Percentiles rank a stretch among this genome's conserved stretches.
These are phyloP conservation scores for Vesta saturnalis DNA, from an alignment of 2,888 invertebrate species.

Conservation along the genomic window DNA sequence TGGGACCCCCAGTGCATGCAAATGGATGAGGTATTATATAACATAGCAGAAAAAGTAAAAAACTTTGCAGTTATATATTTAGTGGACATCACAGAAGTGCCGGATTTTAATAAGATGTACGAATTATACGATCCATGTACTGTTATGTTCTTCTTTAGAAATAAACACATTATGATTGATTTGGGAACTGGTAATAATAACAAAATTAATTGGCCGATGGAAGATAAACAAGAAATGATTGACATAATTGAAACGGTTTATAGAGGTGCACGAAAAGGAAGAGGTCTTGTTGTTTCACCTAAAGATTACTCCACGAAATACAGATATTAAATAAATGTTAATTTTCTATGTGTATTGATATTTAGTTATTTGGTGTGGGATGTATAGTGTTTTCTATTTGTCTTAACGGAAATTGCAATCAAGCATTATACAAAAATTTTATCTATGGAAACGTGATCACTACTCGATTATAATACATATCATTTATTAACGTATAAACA, in stretches of 20 bases:
- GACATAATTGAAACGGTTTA: conserved; percentile 99
- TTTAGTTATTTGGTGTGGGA: too few species aligned
- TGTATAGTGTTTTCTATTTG: too few species aligned
- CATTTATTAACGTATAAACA: too few species aligned
- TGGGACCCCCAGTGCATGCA: conserved; percentile 99
- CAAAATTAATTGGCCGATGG: conserved; percentile 99
- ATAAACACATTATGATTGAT: conserved; percentile 99
- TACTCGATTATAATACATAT: too few species aligned
- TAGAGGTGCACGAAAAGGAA: conserved; percentile 96
- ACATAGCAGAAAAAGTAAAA: conserved; percentile 97
- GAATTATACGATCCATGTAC: conserved; percentile 99
- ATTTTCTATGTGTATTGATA: too few species aligned
- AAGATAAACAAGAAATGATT: conserved; percentile 99
- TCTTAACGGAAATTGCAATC: too few species aligned
- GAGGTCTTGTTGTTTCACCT: conserved; percentile 98
- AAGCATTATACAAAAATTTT: too few species aligned
- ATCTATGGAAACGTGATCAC: too few species aligned
- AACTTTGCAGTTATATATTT: conserved; percentile 98
- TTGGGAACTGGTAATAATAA: conserved; percentile 99
- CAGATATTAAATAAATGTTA: conserved; percentile 91
- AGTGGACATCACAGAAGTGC: conserved; percentile 97
- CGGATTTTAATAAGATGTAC: conserved; percentile 99
- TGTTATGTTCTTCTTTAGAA: conserved; percentile 99
- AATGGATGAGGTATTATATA: conserved; percentile 98
- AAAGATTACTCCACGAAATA: conserved; percentile 99